Evolutionary conservation across 1,140 invertebrate genomes (phyloP).

Genomic region (Maniola jurtina): DNA sequence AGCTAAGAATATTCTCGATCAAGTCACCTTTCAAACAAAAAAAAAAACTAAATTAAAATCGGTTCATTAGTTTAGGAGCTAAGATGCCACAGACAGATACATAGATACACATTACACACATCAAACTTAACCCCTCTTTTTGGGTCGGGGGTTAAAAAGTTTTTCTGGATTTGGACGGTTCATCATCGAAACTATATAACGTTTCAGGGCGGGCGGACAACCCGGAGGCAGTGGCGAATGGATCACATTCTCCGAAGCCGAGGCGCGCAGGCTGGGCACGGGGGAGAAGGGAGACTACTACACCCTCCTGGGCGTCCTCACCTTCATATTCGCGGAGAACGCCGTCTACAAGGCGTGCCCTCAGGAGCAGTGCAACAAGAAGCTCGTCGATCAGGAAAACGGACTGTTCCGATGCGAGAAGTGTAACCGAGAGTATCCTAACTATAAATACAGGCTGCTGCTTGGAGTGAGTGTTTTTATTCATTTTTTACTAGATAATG

Average conservation of each 20-base stretch:
- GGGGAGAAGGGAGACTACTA: conserved; percentile 90
- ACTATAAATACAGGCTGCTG: conserved; percentile 93
- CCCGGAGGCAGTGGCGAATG: conserved; percentile 77
- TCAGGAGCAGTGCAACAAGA: conserved; percentile 93
- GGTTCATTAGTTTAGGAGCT: too few relatives aligned
- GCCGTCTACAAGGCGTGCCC: conserved; percentile 95
- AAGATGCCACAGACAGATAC: too few relatives aligned
- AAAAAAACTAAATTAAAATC: too few relatives aligned
- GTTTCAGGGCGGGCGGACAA: conserved; percentile 59
- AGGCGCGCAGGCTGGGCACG: conserved; percentile 81
- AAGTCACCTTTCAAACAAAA: too few relatives aligned
- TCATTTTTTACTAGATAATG: background rate
- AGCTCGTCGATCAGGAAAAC: conserved; percentile 93
- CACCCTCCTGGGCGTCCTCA: conserved; percentile 64
- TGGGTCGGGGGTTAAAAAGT: too few relatives aligned
- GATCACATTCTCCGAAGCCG: conserved; percentile 87
- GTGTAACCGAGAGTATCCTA: conserved; percentile 90
- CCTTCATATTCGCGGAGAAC: conserved; percentile 84
- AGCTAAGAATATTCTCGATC: too few relatives aligned
- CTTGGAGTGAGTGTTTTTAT: conserved; percentile 82
- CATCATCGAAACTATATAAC: too few relatives aligned
- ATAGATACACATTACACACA: too few relatives aligned
- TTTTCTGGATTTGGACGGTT: too few relatives aligned
- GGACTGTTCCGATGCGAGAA: conserved; percentile 96
- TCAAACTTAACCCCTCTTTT: too few relatives aligned